Percentiles rank a stretch among this genome's conserved stretches.
Conservation (phyloP, 2,888 invertebrate species). For the Eudemis profundana region DNA sequence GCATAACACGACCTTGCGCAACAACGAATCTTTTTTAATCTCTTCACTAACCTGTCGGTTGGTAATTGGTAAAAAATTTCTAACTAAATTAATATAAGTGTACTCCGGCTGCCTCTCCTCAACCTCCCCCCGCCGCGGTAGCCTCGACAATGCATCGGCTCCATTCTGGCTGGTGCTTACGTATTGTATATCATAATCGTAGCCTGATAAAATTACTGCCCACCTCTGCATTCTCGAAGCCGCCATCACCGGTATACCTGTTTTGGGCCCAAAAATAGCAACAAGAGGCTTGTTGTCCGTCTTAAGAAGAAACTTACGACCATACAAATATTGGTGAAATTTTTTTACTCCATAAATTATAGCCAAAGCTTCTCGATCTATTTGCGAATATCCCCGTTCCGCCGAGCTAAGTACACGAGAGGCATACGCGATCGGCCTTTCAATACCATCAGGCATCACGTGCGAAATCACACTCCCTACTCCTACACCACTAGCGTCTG, state of each 20-base stretch:
- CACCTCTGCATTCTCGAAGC: not conserved
- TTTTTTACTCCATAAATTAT: slow-evolving; percentile 8
- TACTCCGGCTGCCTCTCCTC: not conserved
- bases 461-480: no score
- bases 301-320: slow-evolving; percentile 1
- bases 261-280: slow-evolving; percentile 12
- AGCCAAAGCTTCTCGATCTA: slow-evolving; percentile 20
- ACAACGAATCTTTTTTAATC: not conserved
- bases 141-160: slow-evolving; percentile 9
- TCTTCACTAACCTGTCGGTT: not conserved
- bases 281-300: slow-evolving; percentile 9
- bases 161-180: not conserved
- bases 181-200: slow-evolving; percentile 6
- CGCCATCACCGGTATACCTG: no score
- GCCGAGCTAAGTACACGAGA: slow-evolving; percentile 22
- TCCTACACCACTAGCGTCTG: slow-evolving; percentile 14
- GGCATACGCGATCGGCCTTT: slow-evolving; percentile 6
- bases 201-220: slow-evolving; percentile 13
- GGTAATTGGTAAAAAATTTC: not conserved
- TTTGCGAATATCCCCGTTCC: slow-evolving; percentile 22
- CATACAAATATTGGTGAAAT: slow-evolving; percentile 22
- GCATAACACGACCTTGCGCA: not conserved
- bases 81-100: not conserved
- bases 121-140: no score
- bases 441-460: no score